phyloP scores from a whole-genome alignment of 2,113 vertebrate species.

The Dasypus novemcinctus region DNA sequence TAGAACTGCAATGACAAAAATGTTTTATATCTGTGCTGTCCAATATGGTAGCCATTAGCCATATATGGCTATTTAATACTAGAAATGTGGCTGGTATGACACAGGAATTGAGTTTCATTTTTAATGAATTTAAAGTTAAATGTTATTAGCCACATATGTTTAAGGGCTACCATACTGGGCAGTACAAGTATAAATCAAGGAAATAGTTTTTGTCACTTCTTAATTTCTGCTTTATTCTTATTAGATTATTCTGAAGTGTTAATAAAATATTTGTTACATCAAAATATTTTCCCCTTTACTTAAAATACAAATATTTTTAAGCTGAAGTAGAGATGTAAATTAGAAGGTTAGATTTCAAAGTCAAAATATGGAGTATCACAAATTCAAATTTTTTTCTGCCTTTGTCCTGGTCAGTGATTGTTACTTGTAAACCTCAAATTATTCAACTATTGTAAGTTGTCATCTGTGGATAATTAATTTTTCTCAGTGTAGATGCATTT shows the following conservation, averaged over 20 bases:
- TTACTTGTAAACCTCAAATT: background rate
- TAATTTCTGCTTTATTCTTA: background rate
- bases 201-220: conserved; percentile 26
- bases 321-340: background rate
- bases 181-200: background rate
- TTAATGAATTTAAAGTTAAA: background rate
- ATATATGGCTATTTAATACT: background rate
- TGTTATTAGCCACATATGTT: background rate
- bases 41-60: background rate
- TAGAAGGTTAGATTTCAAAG: background rate
- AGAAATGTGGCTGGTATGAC: background rate
- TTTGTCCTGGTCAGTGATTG: background rate
- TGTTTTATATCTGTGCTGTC: background rate
- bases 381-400: background rate
- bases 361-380: background rate
- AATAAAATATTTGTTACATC: background rate
- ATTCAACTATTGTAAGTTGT: background rate
- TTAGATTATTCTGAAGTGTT: background rate
- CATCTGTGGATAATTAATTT: background rate
- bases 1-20: background rate
- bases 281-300: background rate
- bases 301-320: conserved; percentile 10
- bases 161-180: background rate
- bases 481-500: background rate
- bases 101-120: background rate